A percentile compares a stretch with the other conserved stretches of the same genome.
Conservation (phyloP, 2,888 invertebrate genomes). For the Siphlonurus alternatus region DNA sequence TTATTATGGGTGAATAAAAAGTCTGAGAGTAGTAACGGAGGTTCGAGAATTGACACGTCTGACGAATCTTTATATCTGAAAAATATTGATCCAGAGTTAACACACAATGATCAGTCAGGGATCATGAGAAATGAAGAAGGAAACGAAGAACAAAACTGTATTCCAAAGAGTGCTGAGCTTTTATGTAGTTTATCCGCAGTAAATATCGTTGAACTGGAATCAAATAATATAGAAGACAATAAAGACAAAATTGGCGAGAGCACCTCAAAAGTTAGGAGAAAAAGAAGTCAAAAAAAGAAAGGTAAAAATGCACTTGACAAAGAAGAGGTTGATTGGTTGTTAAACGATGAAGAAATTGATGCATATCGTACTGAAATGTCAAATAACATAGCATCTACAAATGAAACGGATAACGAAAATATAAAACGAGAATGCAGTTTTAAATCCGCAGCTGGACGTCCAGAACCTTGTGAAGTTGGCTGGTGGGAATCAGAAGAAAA, state of each 20-base stretch:
- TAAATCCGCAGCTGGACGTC: too few species aligned
- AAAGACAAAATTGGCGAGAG: too few species aligned
- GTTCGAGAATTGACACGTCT: not conserved
- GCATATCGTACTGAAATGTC: not conserved
- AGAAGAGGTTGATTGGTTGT: not conserved
- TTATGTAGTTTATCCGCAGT: too few species aligned
- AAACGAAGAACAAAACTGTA: too few species aligned
- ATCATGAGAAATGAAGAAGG: too few species aligned
- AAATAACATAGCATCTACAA: not conserved
- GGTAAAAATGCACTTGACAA: conserved; percentile 2
- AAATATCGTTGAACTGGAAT: too few species aligned
- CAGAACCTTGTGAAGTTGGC: not conserved
- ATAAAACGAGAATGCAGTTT: too few species aligned
- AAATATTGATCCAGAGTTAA: conserved; percentile 12
- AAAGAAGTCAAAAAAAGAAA: conserved; percentile 9
- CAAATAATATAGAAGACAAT: too few species aligned
- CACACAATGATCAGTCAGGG: conserved; percentile 14
- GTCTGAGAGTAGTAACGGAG: conserved; percentile 25
- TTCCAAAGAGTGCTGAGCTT: too few species aligned
- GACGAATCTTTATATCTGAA: not conserved
- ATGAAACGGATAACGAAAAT: not conserved
- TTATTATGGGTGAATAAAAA: conserved; percentile 43
- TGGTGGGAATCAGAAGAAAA: too few species aligned
- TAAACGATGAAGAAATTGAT: not conserved
- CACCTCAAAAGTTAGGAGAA: conserved; percentile 14